Base-by-base conservation (phyloP, 1,140 invertebrate genomes). In the Psilanteris sp. region DNA sequence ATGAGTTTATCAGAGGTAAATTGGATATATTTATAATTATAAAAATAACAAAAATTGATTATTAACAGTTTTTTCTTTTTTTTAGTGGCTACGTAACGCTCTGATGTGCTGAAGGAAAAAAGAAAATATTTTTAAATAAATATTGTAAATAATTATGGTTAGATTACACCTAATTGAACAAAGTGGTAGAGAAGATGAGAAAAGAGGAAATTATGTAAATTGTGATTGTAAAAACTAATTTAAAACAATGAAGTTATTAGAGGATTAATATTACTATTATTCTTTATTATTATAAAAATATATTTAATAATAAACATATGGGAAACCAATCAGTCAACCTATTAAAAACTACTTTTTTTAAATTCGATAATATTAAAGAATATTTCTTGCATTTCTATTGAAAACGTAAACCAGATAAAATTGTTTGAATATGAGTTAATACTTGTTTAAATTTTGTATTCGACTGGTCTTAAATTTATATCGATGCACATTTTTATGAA, bases 11-110 rank as follows among this genome's bases (percentile, higher is more conserved):
- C 93, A 15, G 95, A 96, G 89, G 94, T 94, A 90, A 88, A 81
- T 85, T n/a, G n/a, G n/a, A 94, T 88, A 95, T 94, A 74, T 92
- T 89, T 52, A 91, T 96, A 27, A 95, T 95, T 87, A 87, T 96
- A 61, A 94, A 90, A 82, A 86, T 96, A 76, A 90, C 93, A 15
- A 95, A 96, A 89, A 93, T 94, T 90, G 88, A 81, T 85, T 3
- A 20, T 5, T 20, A 20, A 27, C 57, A 8, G n/a, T 37, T 61
- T 82, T 83, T 79, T 85, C 81, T 82, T 87, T 87, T 80, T 83
- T 93, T 91, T 88, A 94, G 93, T 95, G 93, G 93, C 89, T 95
- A 64, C 92, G 93, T 86, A 92, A 92, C 75, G 92, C 93, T 20
- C 85, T 94, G 46, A 93, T 91, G 83, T 94, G 93, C 83, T 93